Base-by-base conservation (phyloP, 2,797 vertebrate species). In the Siniperca scherzeri region DNA sequence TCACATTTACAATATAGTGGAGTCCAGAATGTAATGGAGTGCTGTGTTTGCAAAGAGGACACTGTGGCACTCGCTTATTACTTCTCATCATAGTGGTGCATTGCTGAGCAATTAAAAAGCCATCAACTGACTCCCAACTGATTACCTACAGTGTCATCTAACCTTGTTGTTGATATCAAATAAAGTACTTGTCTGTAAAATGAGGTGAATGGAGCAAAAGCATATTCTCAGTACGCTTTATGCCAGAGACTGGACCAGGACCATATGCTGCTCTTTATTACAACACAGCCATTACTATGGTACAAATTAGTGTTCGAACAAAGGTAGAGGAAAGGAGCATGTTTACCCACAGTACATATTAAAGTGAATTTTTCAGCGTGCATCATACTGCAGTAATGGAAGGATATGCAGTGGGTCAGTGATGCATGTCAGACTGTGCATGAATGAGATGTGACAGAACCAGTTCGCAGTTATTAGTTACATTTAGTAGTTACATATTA, bases 61-160 rank as follows among this genome's bases (percentile, higher is more conserved):
- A 83, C 71, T 55, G 73, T 84, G 81, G 70, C 79, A 44, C 70
- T 77, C 30, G 19, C 78, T 88, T 88, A 90, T 89, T 90, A 88
- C 80, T 90, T 80, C 84, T 88, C 88, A 90, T 91, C 87, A 92
- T 83, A 62, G 70, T 82, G 83, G 77, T 88, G 89, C 87, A 89
- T 88, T 86, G 82, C 81, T 77, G 88, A 84, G 89, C 90, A 95
- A 94, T 95, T 94, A 94, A 93, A 94, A 94, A 92, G 78, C 77
- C 84, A 94, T 94, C 91, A 91, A 77, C 81, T 70, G 83, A 85
- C 84, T 86, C 89, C 85, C 83, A 90, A 79, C 89, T 92, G 94
- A 95, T 95, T 94, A 94, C 86, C 61, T 85, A 83, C 87, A 84
- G 82, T 89, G 86, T 91, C 87, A 90, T 88, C 88, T 88, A 88